phyloP scores from a whole-genome alignment of 2,888 invertebrate species.

The Hedya salicella region DNA sequence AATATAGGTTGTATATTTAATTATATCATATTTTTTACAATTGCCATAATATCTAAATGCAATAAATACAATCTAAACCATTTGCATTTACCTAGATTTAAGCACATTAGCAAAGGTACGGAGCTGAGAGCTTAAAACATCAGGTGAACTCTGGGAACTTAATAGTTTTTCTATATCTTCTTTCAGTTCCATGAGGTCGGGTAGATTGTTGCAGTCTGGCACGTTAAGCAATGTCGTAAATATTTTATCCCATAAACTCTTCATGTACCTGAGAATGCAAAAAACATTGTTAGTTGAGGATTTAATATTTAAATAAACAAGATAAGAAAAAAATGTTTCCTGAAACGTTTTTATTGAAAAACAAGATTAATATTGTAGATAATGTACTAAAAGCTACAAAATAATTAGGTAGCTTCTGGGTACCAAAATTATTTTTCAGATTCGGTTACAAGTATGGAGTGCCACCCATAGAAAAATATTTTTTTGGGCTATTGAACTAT shows the following conservation, averaged over 20 bases:
- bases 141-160: slow-evolving; percentile 68
- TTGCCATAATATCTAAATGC: slow-evolving; percentile 79
- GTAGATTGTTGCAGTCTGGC: slow-evolving; percentile 90
- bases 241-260: slow-evolving; percentile 91
- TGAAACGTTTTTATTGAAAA: no score
- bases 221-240: slow-evolving; percentile 93
- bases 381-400: no score
- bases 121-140: slow-evolving; percentile 71
- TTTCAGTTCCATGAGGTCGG: slow-evolving; percentile 87
- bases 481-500: no score
- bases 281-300: slow-evolving; percentile 1
- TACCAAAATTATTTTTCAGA: no score
- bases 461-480: no score
- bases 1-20: slow-evolving; percentile 67
- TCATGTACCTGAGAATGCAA: slow-evolving; percentile 86
- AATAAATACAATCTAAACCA: slow-evolving; percentile 76
- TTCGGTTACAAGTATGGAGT: no score
- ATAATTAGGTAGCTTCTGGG: no score
- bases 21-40: slow-evolving; percentile 78
- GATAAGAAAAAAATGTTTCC: no score
- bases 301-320: no score
- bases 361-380: no score
- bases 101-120: slow-evolving; percentile 82
- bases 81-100: slow-evolving; percentile 79
- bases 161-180: slow-evolving; percentile 75